Percentiles rank a stretch among this genome's conserved stretches.
phyloP scores from a whole-genome alignment of 1,140 invertebrate species.

The Neotoxoptera formosana region DNA sequence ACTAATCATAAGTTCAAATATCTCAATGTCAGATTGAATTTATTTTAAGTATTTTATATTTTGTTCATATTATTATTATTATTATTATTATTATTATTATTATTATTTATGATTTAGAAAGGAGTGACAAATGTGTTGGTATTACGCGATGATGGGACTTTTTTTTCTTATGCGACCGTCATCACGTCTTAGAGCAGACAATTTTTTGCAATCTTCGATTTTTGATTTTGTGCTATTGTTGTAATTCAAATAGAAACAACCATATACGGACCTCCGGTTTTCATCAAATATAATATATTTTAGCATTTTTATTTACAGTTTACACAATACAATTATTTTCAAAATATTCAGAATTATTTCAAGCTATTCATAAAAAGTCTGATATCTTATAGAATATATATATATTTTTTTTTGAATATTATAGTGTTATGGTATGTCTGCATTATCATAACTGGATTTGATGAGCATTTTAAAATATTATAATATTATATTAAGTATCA shows the following conservation, averaged over 20 bases:
- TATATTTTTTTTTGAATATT: neutral
- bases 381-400: neutral
- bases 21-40: neutral
- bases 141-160: neutral
- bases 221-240: neutral
- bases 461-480: neutral
- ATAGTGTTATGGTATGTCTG: neutral
- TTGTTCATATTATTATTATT: neutral
- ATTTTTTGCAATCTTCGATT: neutral
- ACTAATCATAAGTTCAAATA: constrained; percentile 3
- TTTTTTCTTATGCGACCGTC: neutral
- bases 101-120: neutral
- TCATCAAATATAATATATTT: neutral
- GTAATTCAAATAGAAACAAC: neutral
- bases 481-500: too few species aligned
- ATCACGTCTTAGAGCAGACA: too few species aligned
- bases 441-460: neutral
- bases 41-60: neutral
- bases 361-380: neutral
- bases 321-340: neutral
- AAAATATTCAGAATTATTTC: neutral
- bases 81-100: too few species aligned
- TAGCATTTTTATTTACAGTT: neutral
- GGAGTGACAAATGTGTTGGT: neutral
- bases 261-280: neutral